phyloP scores from a whole-genome alignment of 2,113 vertebrate genomes.

The Neofelis nebulosa region DNA sequence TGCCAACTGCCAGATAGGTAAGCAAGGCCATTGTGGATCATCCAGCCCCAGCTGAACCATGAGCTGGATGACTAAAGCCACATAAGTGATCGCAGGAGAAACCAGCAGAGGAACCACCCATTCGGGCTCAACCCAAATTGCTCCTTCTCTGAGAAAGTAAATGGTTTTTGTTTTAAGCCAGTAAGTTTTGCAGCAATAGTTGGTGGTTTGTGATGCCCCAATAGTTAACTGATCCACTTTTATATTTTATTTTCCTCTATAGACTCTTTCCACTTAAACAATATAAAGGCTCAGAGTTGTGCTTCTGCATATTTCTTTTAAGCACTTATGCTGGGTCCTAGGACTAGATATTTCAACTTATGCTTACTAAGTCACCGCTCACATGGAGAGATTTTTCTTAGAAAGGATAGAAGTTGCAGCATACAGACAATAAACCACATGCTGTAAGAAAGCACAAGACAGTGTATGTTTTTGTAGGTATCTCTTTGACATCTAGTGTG shows the following conservation, averaged over 20 bases:
- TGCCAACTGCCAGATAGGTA: not conserved
- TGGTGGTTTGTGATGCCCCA: not conserved
- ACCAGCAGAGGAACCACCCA: not conserved
- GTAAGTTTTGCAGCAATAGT: not conserved
- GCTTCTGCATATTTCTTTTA: not conserved
- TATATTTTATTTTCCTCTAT: not conserved
- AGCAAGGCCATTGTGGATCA: not conserved
- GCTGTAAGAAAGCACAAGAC: not conserved
- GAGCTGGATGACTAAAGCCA: not conserved
- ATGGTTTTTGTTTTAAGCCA: not conserved
- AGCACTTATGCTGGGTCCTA: not conserved
- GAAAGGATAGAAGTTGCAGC: not conserved
- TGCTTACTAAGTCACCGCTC: not conserved
- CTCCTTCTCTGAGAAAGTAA: not conserved
- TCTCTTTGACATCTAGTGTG: not conserved
- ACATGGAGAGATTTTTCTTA: constrained; percentile 17
- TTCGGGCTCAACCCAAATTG: not conserved
- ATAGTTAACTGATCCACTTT: not conserved
- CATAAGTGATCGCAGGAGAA: not conserved
- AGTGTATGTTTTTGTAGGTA: not conserved
- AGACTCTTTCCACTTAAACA: not conserved
- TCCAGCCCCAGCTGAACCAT: not conserved
- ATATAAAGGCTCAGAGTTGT: not conserved
- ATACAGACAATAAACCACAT: not conserved
- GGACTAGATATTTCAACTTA: not conserved